Percentiles rank a stretch among this genome's conserved stretches.
phyloP scores from a whole-genome alignment of 2,888 invertebrate genomes.

The Ashinkailepas kermadecensis region DNA sequence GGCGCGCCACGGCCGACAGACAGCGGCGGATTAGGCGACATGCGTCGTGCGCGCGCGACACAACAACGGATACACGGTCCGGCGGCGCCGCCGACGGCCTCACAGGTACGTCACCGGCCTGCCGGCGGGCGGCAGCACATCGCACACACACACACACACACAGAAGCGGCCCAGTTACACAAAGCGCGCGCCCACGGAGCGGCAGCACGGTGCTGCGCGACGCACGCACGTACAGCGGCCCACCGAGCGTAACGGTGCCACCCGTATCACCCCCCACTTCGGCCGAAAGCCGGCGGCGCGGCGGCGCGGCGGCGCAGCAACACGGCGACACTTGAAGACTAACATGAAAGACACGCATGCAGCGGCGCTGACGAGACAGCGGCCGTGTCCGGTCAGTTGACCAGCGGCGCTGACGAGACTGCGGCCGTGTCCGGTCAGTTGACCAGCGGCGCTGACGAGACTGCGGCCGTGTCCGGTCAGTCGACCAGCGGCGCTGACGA shows the following conservation, averaged over 20 bases:
- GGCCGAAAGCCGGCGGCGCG: too few species aligned
- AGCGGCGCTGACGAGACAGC: background rate
- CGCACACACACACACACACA: background rate
- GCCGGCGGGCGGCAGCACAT: too few species aligned
- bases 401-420: conserved; percentile 10
- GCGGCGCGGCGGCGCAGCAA: background rate
- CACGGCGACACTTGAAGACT: background rate
- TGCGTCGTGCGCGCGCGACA: background rate
- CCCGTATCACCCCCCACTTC: too few species aligned
- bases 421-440: background rate
- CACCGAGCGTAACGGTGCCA: background rate
- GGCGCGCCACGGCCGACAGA: background rate
- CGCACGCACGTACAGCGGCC: background rate
- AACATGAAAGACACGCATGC: conserved; percentile 11
- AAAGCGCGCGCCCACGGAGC: background rate
- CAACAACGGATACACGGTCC: background rate
- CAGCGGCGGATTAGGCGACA: background rate
- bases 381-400: background rate
- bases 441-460: background rate
- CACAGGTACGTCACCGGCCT: too few species aligned
- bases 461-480: too few species aligned
- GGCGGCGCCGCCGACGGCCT: too few species aligned
- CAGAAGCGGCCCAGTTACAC: background rate
- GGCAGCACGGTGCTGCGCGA: background rate
- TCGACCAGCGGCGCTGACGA: conserved; percentile 4